Percentiles rank a stretch among this genome's conserved stretches.
Conservation (phyloP, 2,888 invertebrate genomes). For the Hypselothyrea guttata region DNA sequence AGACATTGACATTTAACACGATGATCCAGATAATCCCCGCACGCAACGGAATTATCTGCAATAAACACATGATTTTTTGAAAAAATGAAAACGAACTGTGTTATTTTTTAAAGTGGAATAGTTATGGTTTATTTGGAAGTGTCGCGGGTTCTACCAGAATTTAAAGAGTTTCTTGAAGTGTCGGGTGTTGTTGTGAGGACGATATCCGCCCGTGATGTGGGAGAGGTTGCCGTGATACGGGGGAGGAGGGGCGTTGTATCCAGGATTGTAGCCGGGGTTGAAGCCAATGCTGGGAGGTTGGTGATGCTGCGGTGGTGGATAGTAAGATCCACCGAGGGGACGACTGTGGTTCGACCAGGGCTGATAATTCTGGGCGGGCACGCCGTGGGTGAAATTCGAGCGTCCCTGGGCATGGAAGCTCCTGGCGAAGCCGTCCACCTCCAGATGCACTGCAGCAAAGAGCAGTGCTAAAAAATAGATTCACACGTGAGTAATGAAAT, state of each 20-base stretch:
- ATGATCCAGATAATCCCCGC: conserved; percentile 55
- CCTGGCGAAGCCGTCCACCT: conserved; percentile 16
- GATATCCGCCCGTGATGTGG: too few relatives aligned
- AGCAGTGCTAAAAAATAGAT: conserved; percentile 34
- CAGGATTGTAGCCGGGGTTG: too few relatives aligned
- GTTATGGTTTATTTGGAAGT: too few relatives aligned
- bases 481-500: conserved; percentile 7
- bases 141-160: too few relatives aligned
- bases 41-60: conserved; percentile 33
- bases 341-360: conserved; percentile 3
- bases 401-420: conserved; percentile 9
- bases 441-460: conserved; percentile 29
- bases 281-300: conserved; percentile 17
- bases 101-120: conserved; percentile 15
- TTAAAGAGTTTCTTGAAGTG: too few relatives aligned
- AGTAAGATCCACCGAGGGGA: conserved; percentile 4
- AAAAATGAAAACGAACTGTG: conserved; percentile 43
- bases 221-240: too few relatives aligned
- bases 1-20: conserved; percentile 48
- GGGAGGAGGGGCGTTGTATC: too few relatives aligned
- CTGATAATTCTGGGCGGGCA: conserved; percentile 31
- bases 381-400: conserved; percentile 33
- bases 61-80: conserved; percentile 61
- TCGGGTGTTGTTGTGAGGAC: background rate
- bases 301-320: conserved; percentile 9